Conservation (phyloP, 2,888 invertebrate species). For the Seira ritae region DNA sequence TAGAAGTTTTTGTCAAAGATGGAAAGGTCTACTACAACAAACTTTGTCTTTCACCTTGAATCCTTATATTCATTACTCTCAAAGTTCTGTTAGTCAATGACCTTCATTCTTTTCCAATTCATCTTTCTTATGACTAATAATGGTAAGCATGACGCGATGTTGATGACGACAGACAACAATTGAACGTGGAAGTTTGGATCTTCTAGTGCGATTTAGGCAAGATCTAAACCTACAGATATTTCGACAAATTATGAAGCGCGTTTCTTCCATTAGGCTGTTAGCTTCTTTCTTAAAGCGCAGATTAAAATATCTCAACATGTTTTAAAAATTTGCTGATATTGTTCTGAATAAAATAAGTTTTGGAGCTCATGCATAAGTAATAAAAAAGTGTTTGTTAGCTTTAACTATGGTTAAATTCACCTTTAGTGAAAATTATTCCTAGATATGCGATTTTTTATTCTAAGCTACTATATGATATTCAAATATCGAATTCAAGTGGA, state of each 20-base stretch:
- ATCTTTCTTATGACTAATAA: constrained; percentile 19
- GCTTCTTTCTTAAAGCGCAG: neutral
- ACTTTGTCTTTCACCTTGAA: constrained; percentile 57
- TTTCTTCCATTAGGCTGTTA: neutral
- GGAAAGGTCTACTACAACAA: neutral
- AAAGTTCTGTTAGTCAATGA: constrained; percentile 36
- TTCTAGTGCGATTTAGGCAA: neutral
- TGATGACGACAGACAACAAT: constrained; percentile 8
- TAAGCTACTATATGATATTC: too few relatives aligned
- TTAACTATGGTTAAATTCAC: too few relatives aligned
- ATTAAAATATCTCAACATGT: neutral
- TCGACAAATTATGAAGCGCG: neutral
- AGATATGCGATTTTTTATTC: too few relatives aligned
- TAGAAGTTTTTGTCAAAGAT: neutral
- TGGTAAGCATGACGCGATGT: too few relatives aligned
- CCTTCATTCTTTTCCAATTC: constrained; percentile 56
- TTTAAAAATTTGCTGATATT: too few relatives aligned
- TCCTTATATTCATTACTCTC: constrained; percentile 61
- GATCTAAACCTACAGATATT: neutral
- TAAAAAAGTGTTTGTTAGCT: too few relatives aligned
- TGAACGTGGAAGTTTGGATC: neutral
- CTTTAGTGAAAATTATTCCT: too few relatives aligned
- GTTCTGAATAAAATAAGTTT: too few relatives aligned
- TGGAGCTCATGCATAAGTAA: too few relatives aligned
- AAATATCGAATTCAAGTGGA: too few relatives aligned